Base-by-base conservation (phyloP, 2,888 invertebrate species). In the Chelonus formosanus region DNA sequence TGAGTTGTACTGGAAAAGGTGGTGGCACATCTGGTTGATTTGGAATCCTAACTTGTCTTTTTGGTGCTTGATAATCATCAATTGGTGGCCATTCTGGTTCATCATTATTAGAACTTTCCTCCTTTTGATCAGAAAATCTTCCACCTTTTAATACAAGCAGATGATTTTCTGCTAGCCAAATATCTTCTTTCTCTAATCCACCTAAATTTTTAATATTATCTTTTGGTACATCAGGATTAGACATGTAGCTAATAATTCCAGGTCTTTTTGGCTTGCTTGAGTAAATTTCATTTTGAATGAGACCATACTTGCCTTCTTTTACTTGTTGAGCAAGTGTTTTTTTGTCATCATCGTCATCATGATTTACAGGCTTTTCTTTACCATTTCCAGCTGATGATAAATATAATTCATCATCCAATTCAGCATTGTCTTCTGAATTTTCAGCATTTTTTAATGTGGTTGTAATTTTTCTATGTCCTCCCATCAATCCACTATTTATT, bases 1-100 rank as follows among this genome's bases (percentile, higher is more conserved):
- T 88, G 85, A 95, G 90, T 86, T 93, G 94, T 85, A 95, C 91
- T 82, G 95, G 95, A 91, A 95, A 95, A 86, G 95, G 95, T 88
- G 95, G 95, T 85, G 95, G 94, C 77, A 95, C 90, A 85, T 91
- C 91, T 6, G 94, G 94, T 84, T 91, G 90, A 60, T 90, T 85
- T 52, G 95, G 94, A 78, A 95, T 88, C 85, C 93, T 94, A 80
- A 95, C 93, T 85, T 92, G 94, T 77, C 95, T 89, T 78, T 88
- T 87, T 35, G 94, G 94, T 71, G 94, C 94, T 84, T 91, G 88
- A 84, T 92, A 95, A 82, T 91, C 89, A 81, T 95, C 95, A 74
- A 95, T 93, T 32, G 95, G 90, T 60, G 91, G 89, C 95, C 95
- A 95, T 8, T 80, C 73, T 20, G 68, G 66, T 3, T 6, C 47